Conservation (phyloP, 2,888 invertebrate species). For the Lepidochrysops patricia region DNA sequence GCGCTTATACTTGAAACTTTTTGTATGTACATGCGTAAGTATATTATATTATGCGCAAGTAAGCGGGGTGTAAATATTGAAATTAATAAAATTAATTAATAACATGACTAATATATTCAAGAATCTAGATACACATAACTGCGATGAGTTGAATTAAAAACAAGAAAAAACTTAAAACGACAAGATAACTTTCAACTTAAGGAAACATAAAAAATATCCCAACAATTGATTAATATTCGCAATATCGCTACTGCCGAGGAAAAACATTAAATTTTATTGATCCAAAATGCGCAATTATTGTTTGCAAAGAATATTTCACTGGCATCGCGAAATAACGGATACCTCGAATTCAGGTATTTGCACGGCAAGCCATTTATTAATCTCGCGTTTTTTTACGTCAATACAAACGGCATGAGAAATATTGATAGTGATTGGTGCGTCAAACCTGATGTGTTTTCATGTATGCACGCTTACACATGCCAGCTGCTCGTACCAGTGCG, state of each 20-base stretch:
- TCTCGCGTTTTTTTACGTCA: slow-evolving; percentile 27
- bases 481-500: background rate
- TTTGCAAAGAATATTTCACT: background rate
- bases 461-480: background rate
- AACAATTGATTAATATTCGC: background rate
- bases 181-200: no score
- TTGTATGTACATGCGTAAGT: no score
- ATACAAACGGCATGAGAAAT: slow-evolving; percentile 33
- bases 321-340: background rate
- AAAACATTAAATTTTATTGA: background rate
- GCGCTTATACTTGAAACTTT: no score
- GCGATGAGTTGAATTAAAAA: no score
- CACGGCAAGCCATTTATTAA: slow-evolving; percentile 29
- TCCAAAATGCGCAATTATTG: background rate
- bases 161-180: no score
- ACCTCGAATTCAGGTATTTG: slow-evolving; percentile 33
- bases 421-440: slow-evolving; percentile 29
- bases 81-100: no score
- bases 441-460: slow-evolving; percentile 26
- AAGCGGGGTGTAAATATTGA: no score
- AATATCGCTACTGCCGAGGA: background rate
- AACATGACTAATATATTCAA: no score
- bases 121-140: no score
- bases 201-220: background rate
- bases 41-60: no score